Percentiles rank a stretch among this genome's conserved stretches.
Conservation (phyloP, 2,888 invertebrate species). For the Dryococelus australis region DNA sequence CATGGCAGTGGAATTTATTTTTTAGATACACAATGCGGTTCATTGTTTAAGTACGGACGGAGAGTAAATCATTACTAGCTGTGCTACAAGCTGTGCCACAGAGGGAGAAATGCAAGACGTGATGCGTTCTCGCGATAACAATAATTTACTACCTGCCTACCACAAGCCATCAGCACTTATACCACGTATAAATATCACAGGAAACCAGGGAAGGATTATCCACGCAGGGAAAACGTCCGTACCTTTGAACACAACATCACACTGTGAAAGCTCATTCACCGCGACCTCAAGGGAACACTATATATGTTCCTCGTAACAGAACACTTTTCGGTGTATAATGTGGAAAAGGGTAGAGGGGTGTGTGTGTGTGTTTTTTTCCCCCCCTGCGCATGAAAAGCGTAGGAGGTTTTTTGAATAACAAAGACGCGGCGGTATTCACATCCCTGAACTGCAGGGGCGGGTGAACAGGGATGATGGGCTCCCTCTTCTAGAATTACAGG, state of each 20-base stretch:
- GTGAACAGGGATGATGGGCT: not conserved
- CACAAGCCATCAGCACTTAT: no score
- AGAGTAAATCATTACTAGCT: no score
- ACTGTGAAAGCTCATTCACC: not conserved
- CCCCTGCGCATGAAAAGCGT: not conserved
- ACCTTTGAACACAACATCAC: not conserved
- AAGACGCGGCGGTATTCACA: not conserved
- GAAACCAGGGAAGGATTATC: not conserved
- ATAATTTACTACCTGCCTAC: no score
- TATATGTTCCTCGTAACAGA: not conserved
- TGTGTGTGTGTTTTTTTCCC: not conserved
- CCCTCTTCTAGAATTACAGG: not conserved
- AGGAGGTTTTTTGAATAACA: constrained; percentile 9
- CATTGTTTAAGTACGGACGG: no score
- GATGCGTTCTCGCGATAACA: no score
- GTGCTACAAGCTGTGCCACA: no score
- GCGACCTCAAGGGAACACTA: not conserved
- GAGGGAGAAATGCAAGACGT: no score
- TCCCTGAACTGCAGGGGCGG: not conserved
- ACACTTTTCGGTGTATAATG: not conserved
- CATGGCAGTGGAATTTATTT: no score
- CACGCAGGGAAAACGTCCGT: not conserved
- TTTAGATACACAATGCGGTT: no score
- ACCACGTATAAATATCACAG: not conserved
- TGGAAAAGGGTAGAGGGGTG: no score